A percentile compares a stretch with the other conserved stretches of the same genome.
phyloP scores from a whole-genome alignment of 2,113 vertebrate species.

The Myiopsitta monachus region DNA sequence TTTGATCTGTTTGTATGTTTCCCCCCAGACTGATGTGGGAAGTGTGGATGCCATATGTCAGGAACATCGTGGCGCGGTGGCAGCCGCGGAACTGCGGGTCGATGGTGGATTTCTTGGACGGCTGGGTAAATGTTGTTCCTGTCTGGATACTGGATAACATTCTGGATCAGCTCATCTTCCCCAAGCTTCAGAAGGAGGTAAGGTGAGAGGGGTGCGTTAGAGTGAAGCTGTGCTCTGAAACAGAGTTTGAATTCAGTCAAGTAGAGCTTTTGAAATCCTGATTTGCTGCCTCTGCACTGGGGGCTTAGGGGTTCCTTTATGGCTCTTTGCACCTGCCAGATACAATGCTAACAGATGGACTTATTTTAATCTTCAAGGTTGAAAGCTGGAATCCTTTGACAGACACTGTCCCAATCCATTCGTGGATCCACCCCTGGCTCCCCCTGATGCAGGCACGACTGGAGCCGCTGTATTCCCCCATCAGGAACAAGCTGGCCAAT shows the following conservation, averaged over 20 bases:
- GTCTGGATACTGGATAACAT: slow-evolving; percentile 92
- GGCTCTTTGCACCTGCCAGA: not conserved
- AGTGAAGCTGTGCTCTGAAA: not conserved
- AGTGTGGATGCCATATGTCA: slow-evolving; percentile 91
- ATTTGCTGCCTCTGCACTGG: not conserved
- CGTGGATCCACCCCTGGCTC: slow-evolving; percentile 97
- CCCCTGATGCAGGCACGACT: slow-evolving; percentile 89
- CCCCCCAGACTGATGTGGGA: slow-evolving; percentile 90
- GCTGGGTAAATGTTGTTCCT: slow-evolving; percentile 88
- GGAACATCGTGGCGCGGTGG: slow-evolving; percentile 84
- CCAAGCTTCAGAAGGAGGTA: slow-evolving; percentile 95
- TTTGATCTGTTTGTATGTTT: not conserved
- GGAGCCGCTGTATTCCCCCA: slow-evolving; percentile 92
- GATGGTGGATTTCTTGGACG: slow-evolving; percentile 94
- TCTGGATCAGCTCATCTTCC: slow-evolving; percentile 93
- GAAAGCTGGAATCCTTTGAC: slow-evolving; percentile 97
- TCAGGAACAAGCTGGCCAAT: slow-evolving; percentile 90
- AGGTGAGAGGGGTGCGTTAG: not conserved
- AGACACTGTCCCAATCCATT: slow-evolving; percentile 96
- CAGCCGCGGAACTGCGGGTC: slow-evolving; percentile 89
- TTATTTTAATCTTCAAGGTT: slow-evolving; percentile 71
- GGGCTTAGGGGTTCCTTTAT: fast-evolving
- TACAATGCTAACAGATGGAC: not conserved
- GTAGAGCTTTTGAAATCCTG: fast-evolving
- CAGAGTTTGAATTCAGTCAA: not conserved